phyloP scores from a whole-genome alignment of 2,797 vertebrate genomes.

The Micromesistius poutassou region DNA sequence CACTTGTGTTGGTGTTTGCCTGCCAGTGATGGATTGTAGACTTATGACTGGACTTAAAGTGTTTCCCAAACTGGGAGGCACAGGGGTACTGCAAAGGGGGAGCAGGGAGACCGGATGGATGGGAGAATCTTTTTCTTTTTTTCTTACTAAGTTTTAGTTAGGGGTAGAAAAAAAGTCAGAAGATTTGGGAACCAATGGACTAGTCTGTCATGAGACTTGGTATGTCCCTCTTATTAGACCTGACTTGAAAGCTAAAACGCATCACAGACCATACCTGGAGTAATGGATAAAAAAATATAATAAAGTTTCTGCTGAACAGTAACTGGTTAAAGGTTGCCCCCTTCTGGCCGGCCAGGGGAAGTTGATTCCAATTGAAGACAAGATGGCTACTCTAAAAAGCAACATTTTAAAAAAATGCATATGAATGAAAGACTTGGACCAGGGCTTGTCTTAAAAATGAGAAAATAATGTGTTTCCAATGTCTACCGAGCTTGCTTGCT shows the following conservation, averaged over 20 bases:
- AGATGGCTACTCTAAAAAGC: neutral
- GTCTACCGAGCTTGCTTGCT: neutral
- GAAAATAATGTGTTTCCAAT: too few species aligned
- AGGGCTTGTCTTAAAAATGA: too few species aligned
- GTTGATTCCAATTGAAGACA: neutral
- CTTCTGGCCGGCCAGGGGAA: neutral
- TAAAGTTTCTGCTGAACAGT: neutral
- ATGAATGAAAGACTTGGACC: neutral
- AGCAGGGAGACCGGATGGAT: too few species aligned
- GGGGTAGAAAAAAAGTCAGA: too few species aligned
- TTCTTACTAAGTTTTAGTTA: too few species aligned
- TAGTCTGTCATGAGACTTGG: neutral
- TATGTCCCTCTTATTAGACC: neutral
- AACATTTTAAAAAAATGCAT: neutral
- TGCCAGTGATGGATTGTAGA: neutral
- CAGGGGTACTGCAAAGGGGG: too few species aligned
- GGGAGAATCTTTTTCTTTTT: too few species aligned
- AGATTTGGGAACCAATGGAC: neutral
- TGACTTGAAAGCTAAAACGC: neutral
- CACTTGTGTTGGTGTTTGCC: neutral
- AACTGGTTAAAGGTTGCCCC: neutral
- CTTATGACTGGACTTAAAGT: neutral
- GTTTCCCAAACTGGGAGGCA: too few species aligned
- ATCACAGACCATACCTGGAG: neutral
- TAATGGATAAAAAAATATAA: neutral